A percentile compares a stretch with the other conserved stretches of the same genome.
phyloP scores from a whole-genome alignment of 1,140 invertebrate species.

The Drosophila fuyamai region DNA sequence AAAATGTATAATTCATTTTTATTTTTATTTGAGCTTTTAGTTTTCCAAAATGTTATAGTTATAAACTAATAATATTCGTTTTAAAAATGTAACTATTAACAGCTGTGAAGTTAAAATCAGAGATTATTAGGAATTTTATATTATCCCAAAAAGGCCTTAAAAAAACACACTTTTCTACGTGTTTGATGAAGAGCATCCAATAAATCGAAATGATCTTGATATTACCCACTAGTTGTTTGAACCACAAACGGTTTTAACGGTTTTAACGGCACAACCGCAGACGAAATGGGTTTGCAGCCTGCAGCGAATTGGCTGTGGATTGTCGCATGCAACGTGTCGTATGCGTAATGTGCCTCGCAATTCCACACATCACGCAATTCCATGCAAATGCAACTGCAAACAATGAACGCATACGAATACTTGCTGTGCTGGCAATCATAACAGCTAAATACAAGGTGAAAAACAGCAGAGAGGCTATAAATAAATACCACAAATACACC shows the following conservation, averaged over 20 bases:
- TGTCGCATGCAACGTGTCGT: constrained; percentile 36
- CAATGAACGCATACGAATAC: not conserved
- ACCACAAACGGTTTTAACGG: constrained; percentile 24
- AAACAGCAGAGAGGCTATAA: constrained; percentile 6
- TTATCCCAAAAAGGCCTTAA: too few relatives aligned
- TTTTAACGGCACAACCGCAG: constrained; percentile 24
- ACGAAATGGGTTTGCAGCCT: constrained; percentile 29
- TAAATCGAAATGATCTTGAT: not conserved
- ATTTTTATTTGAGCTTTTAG: too few relatives aligned
- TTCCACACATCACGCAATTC: constrained; percentile 1
- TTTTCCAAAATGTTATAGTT: too few relatives aligned
- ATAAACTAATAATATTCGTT: too few relatives aligned
- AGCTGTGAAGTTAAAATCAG: too few relatives aligned
- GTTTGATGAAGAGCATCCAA: not conserved
- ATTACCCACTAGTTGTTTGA: not conserved
- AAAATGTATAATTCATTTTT: too few relatives aligned
- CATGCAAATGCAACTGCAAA: constrained; percentile 4
- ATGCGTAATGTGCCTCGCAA: constrained; percentile 28
- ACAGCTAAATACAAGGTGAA: constrained; percentile 26
- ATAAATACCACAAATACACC: constrained; percentile 35
- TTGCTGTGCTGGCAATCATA: constrained; percentile 2
- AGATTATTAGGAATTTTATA: too few relatives aligned
- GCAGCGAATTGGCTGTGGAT: constrained; percentile 25
- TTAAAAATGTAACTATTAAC: too few relatives aligned
- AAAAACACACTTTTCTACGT: too few relatives aligned